Evolutionary conservation across 1,140 invertebrate genomes (phyloP), one percentile per base, ranked within the genome.

Genomic region (Galendromus occidentalis): DNA sequence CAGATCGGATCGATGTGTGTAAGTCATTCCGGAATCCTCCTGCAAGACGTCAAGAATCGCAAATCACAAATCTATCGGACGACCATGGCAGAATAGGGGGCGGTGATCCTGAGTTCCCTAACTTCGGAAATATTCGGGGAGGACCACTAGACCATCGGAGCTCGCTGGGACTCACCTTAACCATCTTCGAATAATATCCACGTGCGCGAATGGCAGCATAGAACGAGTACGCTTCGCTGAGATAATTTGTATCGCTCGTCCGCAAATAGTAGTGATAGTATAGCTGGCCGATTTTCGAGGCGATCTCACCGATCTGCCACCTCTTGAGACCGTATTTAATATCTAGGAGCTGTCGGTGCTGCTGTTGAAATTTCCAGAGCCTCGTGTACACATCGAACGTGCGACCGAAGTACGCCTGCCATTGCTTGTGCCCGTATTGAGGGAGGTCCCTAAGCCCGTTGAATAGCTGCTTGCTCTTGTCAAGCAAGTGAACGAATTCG

Each of bases 261-360:
- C 91, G 79, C 71, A 95, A 79, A 76, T 87, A 90, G 74, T 64
- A 73, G 78, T 97, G 92, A 75, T 97, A 98, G 78, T 97, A 97
- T 20, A 98, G 83, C 78, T 98, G 93, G 68, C 92, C 93, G 75
- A 97, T 98, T 81, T 97, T 97, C 12, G 91, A 95, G 14, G 93
- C 93, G 68, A 98, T 94, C 79, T 98, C 93, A 63, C 93, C 93
- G 71, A 98, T 97, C 79, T 98, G 93, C 92, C 92, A 98, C 69
- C 93, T 78, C 72, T 97, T 97, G 68, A 98, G 77, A 20, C 89
- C 89, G 78, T 96, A 97, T 77, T 94, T 94, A 68, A 82, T 83
- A 76, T 96, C 92, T 65, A 97, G 78, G 69, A 93, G 82, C 77
- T 81, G 79, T 69, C 83, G 84, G 78, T 97, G 90, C 76, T 95